Evolutionary conservation across 2,797 vertebrate genomes (phyloP).

Genomic region (Euphonia xanthogaster): DNA sequence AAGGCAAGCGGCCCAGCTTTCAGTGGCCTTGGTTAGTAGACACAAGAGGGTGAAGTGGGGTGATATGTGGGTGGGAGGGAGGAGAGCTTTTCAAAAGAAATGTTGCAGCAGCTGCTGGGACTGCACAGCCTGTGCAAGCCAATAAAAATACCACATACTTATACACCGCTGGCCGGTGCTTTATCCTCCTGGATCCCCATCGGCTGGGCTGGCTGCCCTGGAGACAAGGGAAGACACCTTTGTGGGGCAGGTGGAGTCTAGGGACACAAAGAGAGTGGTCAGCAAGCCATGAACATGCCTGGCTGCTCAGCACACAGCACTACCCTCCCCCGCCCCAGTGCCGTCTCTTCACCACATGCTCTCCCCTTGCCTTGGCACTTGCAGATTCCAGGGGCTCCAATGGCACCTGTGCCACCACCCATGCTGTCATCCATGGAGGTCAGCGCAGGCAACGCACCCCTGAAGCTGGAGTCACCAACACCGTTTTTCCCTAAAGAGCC

Average conservation of each 20-base stretch:
- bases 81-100: slow-evolving; percentile 32
- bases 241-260: slow-evolving; percentile 66
- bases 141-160: slow-evolving; percentile 69
- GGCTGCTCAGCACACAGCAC: neutral
- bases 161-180: slow-evolving; percentile 64
- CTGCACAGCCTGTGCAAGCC: slow-evolving; percentile 46
- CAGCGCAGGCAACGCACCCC: neutral
- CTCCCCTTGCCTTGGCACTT: neutral
- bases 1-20: neutral
- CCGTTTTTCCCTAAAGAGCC: neutral
- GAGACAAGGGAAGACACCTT: slow-evolving; percentile 63
- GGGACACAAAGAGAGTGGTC: slow-evolving; percentile 63
- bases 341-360: neutral
- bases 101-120: neutral
- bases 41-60: neutral
- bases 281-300: neutral
- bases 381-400: neutral
- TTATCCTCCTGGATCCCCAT: slow-evolving; percentile 69
- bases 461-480: neutral
- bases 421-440: neutral
- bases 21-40: neutral
- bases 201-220: slow-evolving; percentile 48
- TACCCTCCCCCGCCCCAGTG: neutral
- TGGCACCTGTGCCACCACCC: fast-evolving
- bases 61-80: neutral